phyloP scores from a whole-genome alignment of 2,797 vertebrate genomes.

The Tenualosa thibaudeaui region DNA sequence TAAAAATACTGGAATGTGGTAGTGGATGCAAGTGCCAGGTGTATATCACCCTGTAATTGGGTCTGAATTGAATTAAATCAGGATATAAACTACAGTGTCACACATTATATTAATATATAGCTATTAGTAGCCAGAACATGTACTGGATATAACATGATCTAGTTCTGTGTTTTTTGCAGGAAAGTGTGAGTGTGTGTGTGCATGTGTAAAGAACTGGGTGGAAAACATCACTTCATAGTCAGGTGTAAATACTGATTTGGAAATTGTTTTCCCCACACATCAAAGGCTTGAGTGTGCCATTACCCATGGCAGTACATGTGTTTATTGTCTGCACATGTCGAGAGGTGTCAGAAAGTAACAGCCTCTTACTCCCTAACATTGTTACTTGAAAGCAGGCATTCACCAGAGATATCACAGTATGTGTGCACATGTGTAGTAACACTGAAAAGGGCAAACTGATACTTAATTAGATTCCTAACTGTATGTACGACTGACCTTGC shows the following conservation, averaged over 20 bases:
- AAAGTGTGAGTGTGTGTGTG: neutral
- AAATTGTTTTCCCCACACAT: constrained; percentile 49
- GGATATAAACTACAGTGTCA: constrained; percentile 65
- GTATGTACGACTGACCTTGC: constrained; percentile 17
- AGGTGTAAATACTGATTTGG: constrained; percentile 55
- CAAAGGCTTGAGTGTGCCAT: constrained; percentile 50
- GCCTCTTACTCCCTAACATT: constrained; percentile 37
- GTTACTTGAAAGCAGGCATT: constrained; percentile 15
- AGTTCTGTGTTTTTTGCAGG: constrained; percentile 9
- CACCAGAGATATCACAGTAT: constrained; percentile 25
- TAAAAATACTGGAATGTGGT: constrained; percentile 75
- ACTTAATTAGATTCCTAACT: constrained; percentile 23
- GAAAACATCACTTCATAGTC: constrained; percentile 51
- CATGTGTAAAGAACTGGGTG: constrained; percentile 19
- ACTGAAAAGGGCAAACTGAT: constrained; percentile 24
- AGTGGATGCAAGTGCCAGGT: constrained; percentile 73
- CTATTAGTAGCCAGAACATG: constrained; percentile 38
- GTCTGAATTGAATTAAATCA: constrained; percentile 69
- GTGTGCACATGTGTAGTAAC: neutral
- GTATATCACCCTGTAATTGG: constrained; percentile 74
- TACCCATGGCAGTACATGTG: constrained; percentile 42
- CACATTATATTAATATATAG: constrained; percentile 60
- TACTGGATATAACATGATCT: constrained; percentile 27
- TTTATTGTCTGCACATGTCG: constrained; percentile 49
- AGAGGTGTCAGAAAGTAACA: constrained; percentile 52